These are phyloP conservation scores for Papilio dardanus DNA, from an alignment of 1,140 invertebrate species.

Conservation along the genomic window DNA sequence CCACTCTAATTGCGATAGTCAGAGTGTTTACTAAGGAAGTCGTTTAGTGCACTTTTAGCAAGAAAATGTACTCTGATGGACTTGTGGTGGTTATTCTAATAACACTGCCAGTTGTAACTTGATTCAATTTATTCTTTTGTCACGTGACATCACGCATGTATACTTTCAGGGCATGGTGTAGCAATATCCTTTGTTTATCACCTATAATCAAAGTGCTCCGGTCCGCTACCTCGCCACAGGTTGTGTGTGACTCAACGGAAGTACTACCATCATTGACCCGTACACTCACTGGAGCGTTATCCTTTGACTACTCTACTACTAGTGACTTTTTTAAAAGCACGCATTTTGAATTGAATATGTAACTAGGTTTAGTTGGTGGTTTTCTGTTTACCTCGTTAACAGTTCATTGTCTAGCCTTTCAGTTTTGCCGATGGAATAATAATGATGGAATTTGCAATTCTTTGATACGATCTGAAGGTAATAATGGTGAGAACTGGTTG, in stretches of 20 bases:
- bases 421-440: slow-evolving; percentile 13
- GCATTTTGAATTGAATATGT: slow-evolving; percentile 1
- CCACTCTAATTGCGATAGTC: no score
- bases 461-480: slow-evolving; percentile 5
- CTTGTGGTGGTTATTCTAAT: no score
- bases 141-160: neutral
- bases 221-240: slow-evolving; percentile 27
- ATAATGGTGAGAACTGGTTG: slow-evolving; percentile 3
- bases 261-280: slow-evolving; percentile 19
- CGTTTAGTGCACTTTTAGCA: neutral
- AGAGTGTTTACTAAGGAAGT: no score
- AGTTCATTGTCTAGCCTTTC: slow-evolving; percentile 10
- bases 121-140: neutral
- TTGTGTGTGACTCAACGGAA: slow-evolving; percentile 28
- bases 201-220: slow-evolving; percentile 30
- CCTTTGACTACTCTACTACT: neutral
- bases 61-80: neutral
- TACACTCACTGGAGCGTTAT: slow-evolving; percentile 26
- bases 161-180: neutral
- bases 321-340: neutral
- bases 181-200: slow-evolving; percentile 14
- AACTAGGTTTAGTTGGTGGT: no score
- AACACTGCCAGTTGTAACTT: neutral
- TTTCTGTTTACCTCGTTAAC: slow-evolving; percentile 10
- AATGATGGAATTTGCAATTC: slow-evolving; percentile 12